Percentiles rank a stretch among this genome's conserved stretches.
Evolutionary conservation across 2,888 invertebrate genomes (phyloP).

Genomic region (Gryllus longicercus): DNA sequence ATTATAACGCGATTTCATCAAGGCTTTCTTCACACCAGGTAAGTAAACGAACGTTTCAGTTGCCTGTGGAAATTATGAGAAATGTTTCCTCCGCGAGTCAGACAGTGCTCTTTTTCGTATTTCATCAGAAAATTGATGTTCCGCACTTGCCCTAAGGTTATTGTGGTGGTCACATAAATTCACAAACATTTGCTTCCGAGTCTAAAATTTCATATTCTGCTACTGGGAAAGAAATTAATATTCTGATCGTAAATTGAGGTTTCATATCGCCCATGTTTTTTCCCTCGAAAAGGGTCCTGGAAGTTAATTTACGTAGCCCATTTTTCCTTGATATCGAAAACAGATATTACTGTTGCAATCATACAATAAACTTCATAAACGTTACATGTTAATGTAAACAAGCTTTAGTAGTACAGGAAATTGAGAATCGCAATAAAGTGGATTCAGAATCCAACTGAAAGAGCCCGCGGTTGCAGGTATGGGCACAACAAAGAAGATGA

Average conservation of each 20-base stretch:
- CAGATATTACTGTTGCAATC: conserved; percentile 11
- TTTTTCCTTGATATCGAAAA: conserved; percentile 17
- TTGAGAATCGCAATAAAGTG: neutral
- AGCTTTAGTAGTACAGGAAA: neutral
- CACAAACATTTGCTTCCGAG: too few species aligned
- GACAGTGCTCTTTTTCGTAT: too few species aligned
- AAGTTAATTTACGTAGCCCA: neutral
- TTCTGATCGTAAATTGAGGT: neutral
- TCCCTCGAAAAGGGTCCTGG: neutral
- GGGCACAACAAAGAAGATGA: neutral
- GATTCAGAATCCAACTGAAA: neutral
- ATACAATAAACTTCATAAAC: conserved; percentile 1
- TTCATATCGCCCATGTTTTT: neutral
- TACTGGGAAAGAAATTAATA: neutral
- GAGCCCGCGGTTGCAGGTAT: neutral
- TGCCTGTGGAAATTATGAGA: too few species aligned
- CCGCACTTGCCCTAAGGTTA: too few species aligned
- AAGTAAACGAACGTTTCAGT: too few species aligned
- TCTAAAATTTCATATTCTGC: too few species aligned
- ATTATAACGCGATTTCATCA: too few species aligned
- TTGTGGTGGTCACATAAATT: too few species aligned
- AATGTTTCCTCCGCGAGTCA: too few species aligned
- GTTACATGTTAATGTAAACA: conserved; percentile 2
- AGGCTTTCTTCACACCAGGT: too few species aligned
- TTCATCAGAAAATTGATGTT: too few species aligned